These are phyloP conservation scores for Rhodophaea formosa DNA, from an alignment of 2,888 invertebrate species.

Conservation along the genomic window DNA sequence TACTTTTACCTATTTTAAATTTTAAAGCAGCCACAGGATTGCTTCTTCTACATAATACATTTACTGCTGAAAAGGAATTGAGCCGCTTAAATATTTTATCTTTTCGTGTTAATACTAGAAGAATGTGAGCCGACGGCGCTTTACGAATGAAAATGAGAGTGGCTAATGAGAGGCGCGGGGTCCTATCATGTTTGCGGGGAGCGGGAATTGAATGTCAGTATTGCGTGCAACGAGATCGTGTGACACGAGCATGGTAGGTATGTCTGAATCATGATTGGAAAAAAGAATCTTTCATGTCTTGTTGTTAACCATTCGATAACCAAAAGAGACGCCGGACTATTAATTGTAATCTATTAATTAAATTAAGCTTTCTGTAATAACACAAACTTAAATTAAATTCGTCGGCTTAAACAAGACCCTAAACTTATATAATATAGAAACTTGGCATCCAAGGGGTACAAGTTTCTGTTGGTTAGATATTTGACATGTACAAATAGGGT, in stretches of 20 bases:
- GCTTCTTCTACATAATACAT: constrained; percentile 34
- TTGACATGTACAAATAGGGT: constrained; percentile 8
- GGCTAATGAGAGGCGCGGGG: constrained; percentile 46
- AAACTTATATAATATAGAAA: not conserved
- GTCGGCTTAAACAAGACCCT: not conserved
- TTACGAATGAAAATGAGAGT: constrained; percentile 46
- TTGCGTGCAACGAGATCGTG: constrained; percentile 48
- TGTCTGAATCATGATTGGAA: too few species aligned
- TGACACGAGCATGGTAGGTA: constrained; percentile 32
- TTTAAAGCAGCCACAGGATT: constrained; percentile 38
- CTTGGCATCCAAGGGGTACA: not conserved
- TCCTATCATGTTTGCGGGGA: constrained; percentile 45
- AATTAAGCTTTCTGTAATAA: not conserved
- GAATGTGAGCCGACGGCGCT: constrained; percentile 34
- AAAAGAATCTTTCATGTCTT: not conserved
- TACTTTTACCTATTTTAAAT: constrained; percentile 47
- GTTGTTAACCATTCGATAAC: not conserved
- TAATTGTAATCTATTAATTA: not conserved
- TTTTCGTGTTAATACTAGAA: constrained; percentile 40
- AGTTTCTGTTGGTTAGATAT: constrained; percentile 10
- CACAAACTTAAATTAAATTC: constrained; percentile 3
- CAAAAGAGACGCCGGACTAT: not conserved
- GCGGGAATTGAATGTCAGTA: constrained; percentile 54
- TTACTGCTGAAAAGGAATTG: constrained; percentile 32
- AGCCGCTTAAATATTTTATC: constrained; percentile 46